Evolutionary conservation across 1,140 invertebrate species (phyloP).

Genomic region (Drosophila pandora): DNA sequence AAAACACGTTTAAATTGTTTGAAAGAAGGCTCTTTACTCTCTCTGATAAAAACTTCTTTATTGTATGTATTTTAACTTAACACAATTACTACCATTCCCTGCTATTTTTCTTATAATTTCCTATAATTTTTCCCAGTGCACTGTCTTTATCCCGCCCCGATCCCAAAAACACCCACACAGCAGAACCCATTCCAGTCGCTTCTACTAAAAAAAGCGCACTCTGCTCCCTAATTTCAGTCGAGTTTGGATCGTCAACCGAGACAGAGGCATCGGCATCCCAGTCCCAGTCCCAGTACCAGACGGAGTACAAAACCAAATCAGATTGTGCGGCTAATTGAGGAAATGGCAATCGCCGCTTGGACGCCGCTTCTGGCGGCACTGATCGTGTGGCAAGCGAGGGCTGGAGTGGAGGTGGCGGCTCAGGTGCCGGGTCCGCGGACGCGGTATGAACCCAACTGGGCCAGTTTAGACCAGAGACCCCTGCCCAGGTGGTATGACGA

Average conservation of each 20-base stretch:
- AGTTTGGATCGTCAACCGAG: constrained; percentile 16
- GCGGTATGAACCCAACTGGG: constrained; percentile 89
- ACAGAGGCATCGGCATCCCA: background rate
- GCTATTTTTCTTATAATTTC: background rate
- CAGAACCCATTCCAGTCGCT: background rate
- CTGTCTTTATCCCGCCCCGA: background rate
- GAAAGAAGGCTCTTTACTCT: background rate
- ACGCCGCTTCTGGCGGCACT: constrained; percentile 19
- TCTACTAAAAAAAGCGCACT: background rate
- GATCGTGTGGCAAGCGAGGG: constrained; percentile 7
- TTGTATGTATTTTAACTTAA: no score
- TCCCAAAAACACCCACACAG: constrained; percentile 1
- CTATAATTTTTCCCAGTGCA: background rate
- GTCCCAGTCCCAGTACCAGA: background rate
- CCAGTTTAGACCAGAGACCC: constrained; percentile 92
- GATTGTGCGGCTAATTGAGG: constrained; percentile 23
- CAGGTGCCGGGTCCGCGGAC: constrained; percentile 49
- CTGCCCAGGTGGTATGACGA: constrained; percentile 95
- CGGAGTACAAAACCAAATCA: background rate
- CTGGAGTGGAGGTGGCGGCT: background rate
- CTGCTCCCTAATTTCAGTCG: constrained; percentile 15
- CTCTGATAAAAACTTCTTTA: background rate
- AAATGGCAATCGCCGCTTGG: constrained; percentile 43
- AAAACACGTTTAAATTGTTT: background rate
- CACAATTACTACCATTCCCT: background rate